phyloP scores from a whole-genome alignment of 2,888 invertebrate genomes.

The Argyresthia goedartella region DNA sequence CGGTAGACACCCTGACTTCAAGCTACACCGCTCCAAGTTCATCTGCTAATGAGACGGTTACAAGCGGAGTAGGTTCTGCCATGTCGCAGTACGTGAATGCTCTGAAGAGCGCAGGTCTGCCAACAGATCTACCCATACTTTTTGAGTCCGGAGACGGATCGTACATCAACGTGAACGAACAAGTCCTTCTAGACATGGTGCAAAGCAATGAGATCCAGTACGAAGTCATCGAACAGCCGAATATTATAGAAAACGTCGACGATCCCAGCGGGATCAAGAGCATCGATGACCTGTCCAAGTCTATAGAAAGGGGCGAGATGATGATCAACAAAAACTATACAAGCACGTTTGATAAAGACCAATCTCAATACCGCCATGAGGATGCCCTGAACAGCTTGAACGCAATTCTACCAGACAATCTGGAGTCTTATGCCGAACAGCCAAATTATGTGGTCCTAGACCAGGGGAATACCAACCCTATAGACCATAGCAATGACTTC shows the following conservation, averaged over 20 bases:
- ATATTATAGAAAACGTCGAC: conserved; percentile 60
- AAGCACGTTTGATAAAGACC: conserved; percentile 36
- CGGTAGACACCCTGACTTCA: conserved; percentile 40
- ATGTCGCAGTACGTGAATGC: conserved; percentile 66
- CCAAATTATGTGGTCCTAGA: conserved; percentile 55
- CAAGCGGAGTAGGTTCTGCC: conserved; percentile 41
- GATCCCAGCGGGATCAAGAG: conserved; percentile 64
- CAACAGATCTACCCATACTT: conserved; percentile 68
- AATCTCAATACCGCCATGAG: conserved; percentile 34
- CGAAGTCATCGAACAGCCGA: conserved; percentile 64
- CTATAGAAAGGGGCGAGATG: conserved; percentile 59
- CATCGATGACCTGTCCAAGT: conserved; percentile 61
- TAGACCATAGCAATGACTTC: conserved; percentile 49
- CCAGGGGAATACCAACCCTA: conserved; percentile 34
- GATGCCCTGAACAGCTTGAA: conserved; percentile 54
- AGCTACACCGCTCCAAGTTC: conserved; percentile 35
- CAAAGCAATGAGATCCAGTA: conserved; percentile 66
- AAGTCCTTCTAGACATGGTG: conserved; percentile 69
- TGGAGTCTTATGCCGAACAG: conserved; percentile 53
- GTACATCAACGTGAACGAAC: conserved; percentile 74
- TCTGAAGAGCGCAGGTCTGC: conserved; percentile 54
- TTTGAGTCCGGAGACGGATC: conserved; percentile 76
- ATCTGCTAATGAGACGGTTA: conserved; percentile 28
- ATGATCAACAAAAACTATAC: conserved; percentile 40
- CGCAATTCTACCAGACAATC: conserved; percentile 50